Conservation (phyloP, 2,113 vertebrate species). For the Electrona antarctica region DNA sequence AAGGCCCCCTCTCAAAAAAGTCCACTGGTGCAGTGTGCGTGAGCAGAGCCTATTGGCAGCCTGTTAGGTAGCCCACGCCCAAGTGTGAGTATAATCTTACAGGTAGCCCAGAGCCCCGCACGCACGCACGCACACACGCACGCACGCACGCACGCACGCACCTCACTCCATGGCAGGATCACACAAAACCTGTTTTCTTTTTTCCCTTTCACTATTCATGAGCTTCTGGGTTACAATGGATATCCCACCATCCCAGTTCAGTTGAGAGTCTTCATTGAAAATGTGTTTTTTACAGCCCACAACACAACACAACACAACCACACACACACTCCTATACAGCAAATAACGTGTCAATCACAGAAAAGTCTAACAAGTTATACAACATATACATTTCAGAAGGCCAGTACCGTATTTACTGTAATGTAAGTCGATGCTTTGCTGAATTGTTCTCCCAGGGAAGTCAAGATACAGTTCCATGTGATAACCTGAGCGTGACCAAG, state of each 20-base stretch:
- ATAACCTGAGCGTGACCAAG: slow-evolving; percentile 6
- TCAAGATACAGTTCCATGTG: background rate
- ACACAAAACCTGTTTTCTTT: slow-evolving; percentile 26
- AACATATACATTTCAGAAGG: too few species aligned
- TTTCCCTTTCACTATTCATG: slow-evolving; percentile 7
- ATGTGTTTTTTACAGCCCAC: too few species aligned
- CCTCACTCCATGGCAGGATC: background rate
- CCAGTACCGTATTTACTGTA: too few species aligned
- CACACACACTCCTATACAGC: too few species aligned
- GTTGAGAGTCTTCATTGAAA: too few species aligned
- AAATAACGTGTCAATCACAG: too few species aligned
- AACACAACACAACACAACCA: too few species aligned
- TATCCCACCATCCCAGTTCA: background rate
- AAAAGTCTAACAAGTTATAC: too few species aligned
- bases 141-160: background rate
- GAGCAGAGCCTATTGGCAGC: slow-evolving; percentile 25
- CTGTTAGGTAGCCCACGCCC: slow-evolving; percentile 40
- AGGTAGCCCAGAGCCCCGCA: slow-evolving; percentile 30
- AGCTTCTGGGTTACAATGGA: slow-evolving; percentile 23
- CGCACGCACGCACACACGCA: background rate
- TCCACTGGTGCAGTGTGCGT: slow-evolving; percentile 18
- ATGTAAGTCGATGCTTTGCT: too few species aligned
- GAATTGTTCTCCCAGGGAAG: background rate
- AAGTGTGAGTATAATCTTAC: slow-evolving; percentile 42
- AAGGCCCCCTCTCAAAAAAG: slow-evolving; percentile 25